phyloP scores from a whole-genome alignment of 2,113 vertebrate species.

The Pluvianellus socialis region DNA sequence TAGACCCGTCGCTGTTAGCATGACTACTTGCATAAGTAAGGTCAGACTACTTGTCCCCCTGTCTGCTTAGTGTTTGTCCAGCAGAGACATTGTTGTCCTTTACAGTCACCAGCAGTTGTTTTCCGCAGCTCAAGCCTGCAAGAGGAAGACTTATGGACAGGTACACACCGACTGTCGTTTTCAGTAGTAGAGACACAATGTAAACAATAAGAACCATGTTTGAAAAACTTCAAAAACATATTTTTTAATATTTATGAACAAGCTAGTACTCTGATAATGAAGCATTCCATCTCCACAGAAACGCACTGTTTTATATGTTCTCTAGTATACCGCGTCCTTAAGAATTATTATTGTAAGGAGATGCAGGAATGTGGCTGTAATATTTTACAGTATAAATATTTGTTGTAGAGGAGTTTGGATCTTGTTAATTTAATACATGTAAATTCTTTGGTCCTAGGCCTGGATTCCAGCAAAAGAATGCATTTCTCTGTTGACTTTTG shows the following conservation, averaged over 20 bases:
- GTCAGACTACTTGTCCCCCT: not conserved
- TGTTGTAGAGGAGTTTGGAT: slow-evolving; percentile 41
- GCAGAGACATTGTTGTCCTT: not conserved
- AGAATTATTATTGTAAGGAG: slow-evolving; percentile 62
- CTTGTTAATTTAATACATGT: slow-evolving; percentile 39
- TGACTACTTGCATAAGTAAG: not conserved
- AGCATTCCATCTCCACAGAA: slow-evolving; percentile 58
- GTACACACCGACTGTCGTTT: not conserved
- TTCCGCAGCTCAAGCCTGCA: not conserved
- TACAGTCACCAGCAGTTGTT: not conserved
- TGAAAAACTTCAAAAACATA: slow-evolving; percentile 26
- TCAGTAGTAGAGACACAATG: not conserved
- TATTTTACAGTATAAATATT: slow-evolving; percentile 48
- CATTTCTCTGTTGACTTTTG: not conserved
- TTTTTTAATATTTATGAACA: slow-evolving; percentile 69
- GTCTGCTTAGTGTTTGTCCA: not conserved
- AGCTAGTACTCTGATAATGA: slow-evolving; percentile 52
- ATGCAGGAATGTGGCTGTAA: slow-evolving; percentile 44
- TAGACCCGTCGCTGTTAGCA: not conserved
- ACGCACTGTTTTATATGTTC: not conserved
- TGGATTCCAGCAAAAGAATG: slow-evolving; percentile 40
- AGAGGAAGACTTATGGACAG: not conserved
- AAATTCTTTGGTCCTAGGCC: slow-evolving; percentile 26
- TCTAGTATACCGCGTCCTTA: slow-evolving; percentile 4
- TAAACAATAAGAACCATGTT: slow-evolving; percentile 7